Conservation (phyloP, 2,888 invertebrate genomes). For the Trachelus tabidus region DNA sequence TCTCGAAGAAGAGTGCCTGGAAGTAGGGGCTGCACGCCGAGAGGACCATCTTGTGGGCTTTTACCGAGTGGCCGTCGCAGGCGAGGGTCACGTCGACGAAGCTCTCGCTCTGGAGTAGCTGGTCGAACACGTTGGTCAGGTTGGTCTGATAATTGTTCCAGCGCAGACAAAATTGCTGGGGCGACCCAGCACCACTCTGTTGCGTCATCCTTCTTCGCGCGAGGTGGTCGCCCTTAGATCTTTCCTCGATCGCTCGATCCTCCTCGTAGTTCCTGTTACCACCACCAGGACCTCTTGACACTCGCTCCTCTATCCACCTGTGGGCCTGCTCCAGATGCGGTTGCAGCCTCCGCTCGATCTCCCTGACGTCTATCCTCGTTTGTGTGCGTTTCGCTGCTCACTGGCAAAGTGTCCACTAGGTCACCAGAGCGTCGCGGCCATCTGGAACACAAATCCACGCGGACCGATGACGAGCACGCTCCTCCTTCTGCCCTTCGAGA, state of each 20-base stretch:
- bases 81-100: slow-evolving; percentile 93
- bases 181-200: slow-evolving; percentile 70
- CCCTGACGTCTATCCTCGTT: neutral
- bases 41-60: slow-evolving; percentile 93
- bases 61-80: slow-evolving; percentile 90
- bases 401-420: neutral
- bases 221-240: slow-evolving; percentile 5
- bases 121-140: slow-evolving; percentile 88
- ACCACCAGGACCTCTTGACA: slow-evolving; percentile 1
- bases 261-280: slow-evolving; percentile 11
- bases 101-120: slow-evolving; percentile 87
- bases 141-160: slow-evolving; percentile 96
- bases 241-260: slow-evolving; percentile 1
- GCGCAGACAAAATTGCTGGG: slow-evolving; percentile 89
- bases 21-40: slow-evolving; percentile 95
- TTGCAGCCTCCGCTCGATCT: neutral
- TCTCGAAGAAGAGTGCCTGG: slow-evolving; percentile 89
- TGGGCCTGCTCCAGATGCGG: neutral
- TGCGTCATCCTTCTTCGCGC: slow-evolving; percentile 51
- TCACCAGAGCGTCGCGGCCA: slow-evolving; percentile 32
- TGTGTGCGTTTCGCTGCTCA: neutral
- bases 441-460: slow-evolving; percentile 30
- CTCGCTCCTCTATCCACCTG: neutral
- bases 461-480: neutral
- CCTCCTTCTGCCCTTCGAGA: neutral